Evolutionary conservation across 2,888 invertebrate genomes (phyloP), one percentile per base, ranked within the genome.

Genomic region (Chironomus riparius): DNA sequence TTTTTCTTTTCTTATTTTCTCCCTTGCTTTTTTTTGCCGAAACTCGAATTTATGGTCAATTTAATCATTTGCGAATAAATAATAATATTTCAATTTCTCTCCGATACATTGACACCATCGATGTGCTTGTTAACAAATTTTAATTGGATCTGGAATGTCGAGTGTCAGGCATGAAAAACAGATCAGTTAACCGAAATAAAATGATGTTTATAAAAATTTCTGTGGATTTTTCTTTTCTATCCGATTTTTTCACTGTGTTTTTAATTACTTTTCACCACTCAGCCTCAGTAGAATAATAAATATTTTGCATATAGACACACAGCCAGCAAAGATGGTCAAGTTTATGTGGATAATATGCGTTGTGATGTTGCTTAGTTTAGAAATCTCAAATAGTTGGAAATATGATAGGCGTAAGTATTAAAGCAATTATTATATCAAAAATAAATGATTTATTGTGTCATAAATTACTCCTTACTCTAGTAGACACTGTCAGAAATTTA

Each of bases 341-440:
- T 28, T 68, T 18, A 47, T 74, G 7, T 68, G 68, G 68, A 65
- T 74, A 4, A 15, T 22, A n/a, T 74, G 48, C 7, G n/a, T 74
- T 47, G 13, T 74, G 48, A 48, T 68, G 48, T 15, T 68, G 21
- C 68, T 74, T n/a, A 74, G 74, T 47, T 48, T 74, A n/a, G 74
- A 74, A 68, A 15, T 47, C 3, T 28, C 48, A 22, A 68, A 22
- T n/a, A 68, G 68, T 24, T 74, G 74, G 74, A 74, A 74, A 48
- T 74, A 48, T 47, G 76, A 70, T 38, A 71, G 68, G 68, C 47
- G 68, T 68, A 48, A 70, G 50, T 38, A 70, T 56, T 2, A 38
- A 70, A 70, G 38, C 38, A 38, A 38, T 38, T 38, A 38, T 38
- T 38, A 38, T 38, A 38, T 38, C 38, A 38, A 38, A 38, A 38